Base-by-base conservation (phyloP, 2,113 vertebrate genomes). In the Miniopterus natalensis region DNA sequence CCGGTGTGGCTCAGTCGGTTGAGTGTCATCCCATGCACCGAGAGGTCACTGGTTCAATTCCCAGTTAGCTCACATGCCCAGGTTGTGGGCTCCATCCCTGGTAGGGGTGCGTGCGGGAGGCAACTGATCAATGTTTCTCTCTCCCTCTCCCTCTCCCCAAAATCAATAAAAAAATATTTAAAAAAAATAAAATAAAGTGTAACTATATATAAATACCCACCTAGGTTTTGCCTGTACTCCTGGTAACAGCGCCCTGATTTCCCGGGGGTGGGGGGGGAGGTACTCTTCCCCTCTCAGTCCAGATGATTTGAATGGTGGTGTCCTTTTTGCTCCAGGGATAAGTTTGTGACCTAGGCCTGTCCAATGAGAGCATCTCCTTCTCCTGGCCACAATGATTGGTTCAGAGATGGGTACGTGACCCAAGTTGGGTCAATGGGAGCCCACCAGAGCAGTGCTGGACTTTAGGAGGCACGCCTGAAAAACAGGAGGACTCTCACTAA, bases 261-360 rank as follows among this genome's bases (percentile, higher is more conserved):
- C 47, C 65, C 75, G 15, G 65, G 68, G 15, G 65, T 3, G 29
- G 27, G 27, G 8, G 18, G 14, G 2, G 11, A 2, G 36, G 36
- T 20, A 2, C 20, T 21, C 42, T 3, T 49, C 53, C 45, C 17
- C 2, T 21, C 63, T 61, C 31, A 3, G 20, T 11, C n/a, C 45
- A 25, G n/a, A n/a, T 3, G 9, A 1, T 20, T 15, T 10, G 17
- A 70, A 31, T 1, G 6, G 14, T 12, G 0, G 3, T 13, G 5
- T 36, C 66, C 23, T 47, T 63, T 40, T 4, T 45, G 36, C 23
- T 68, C 21, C 29, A 68, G 29, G 25, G 6, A 47, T 40, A 42
- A 18, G 14, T 18, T 21, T 15, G 57, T 45, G 77, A 55, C 8
- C 18, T 45, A 71, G 23, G 15, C 6, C 70, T 65, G 15, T 75